A percentile compares a stretch with the other conserved stretches of the same genome.
Conservation (phyloP, 2,888 invertebrate genomes). For the Ophraella communa region DNA sequence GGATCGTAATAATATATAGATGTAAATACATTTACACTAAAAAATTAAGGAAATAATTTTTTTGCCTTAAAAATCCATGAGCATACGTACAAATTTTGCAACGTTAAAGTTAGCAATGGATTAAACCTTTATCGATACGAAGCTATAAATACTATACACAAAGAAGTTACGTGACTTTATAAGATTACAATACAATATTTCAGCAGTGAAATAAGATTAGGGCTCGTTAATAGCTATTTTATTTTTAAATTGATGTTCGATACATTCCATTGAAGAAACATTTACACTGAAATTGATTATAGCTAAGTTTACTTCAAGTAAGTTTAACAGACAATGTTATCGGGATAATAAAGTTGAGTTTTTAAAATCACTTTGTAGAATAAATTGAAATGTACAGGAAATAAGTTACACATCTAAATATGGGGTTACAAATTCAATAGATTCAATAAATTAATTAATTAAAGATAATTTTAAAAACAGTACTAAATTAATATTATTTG, state of each 20-base stretch:
- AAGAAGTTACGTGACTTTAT: constrained; percentile 30
- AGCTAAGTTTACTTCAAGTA: neutral
- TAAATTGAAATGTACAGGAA: neutral
- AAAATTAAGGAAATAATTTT: too few relatives aligned
- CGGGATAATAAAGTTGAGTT: neutral
- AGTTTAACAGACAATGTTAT: neutral
- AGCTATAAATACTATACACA: constrained; percentile 26
- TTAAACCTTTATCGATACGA: constrained; percentile 23
- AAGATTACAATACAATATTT: constrained; percentile 26
- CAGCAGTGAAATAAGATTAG: constrained; percentile 25
- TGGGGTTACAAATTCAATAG: too few relatives aligned
- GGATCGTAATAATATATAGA: too few relatives aligned
- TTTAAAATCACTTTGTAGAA: neutral
- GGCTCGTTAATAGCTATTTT: neutral
- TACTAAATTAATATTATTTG: too few relatives aligned
- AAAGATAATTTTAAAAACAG: too few relatives aligned
- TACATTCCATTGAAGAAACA: neutral
- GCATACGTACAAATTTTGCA: constrained; percentile 1
- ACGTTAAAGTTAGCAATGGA: constrained; percentile 11
- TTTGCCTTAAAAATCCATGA: neutral
- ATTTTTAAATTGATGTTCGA: neutral
- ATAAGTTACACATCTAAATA: too few relatives aligned
- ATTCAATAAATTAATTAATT: too few relatives aligned
- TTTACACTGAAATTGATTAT: neutral
- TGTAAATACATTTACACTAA: too few relatives aligned